Base-by-base conservation (phyloP, 2,888 invertebrate genomes). In the Thyatira batis region DNA sequence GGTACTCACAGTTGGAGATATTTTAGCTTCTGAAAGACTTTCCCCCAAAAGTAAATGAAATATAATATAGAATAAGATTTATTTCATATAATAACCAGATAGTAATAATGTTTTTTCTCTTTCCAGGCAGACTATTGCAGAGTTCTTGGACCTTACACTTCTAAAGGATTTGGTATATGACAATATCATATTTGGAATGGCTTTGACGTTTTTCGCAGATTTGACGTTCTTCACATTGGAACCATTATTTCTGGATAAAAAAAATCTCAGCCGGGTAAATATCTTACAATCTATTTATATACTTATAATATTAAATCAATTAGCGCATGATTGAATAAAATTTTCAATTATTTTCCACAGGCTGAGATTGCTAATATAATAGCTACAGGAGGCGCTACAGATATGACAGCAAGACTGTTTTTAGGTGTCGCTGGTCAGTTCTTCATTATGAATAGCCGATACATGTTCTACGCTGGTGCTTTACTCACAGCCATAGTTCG, bases 111-210 rank as follows among this genome's bases (percentile, higher is more conserved):
- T 52, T 50, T 25, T 50, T 50, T 53, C 61, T 51, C 50, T 50
- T 86, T 88, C 51, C 76, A 92, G 93, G 89, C 91, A 92, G 79
- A 89, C 88, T 2, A 78, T 95, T n/a, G 92, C 93, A 0, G 93
- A 94, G 57, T 93, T 93, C 53, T 81, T 95, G 27, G 95, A 95
- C 72, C 78, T 95, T 55, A 92, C 92, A 0, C 80, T 95, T 8
- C 76, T 95, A 6, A 94, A 94, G 72, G 93, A 95, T 63, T 88
- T 92, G 13, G 88, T 93, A 25, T 95, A 94, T 65, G 92, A 95
- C 8, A 96, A 95, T 73, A 95, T 96, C 54, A 93, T 94, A 50
- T 76, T 95, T 28, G 96, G 96, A 39, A 92, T 95, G 73, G 93
- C 95, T 0, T 90, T 96, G 54, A 93, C 94, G 3, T 92, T 95